These are phyloP conservation scores for Drosophila gaucha DNA, from an alignment of 2,888 invertebrate species.

Conservation along the genomic window DNA sequence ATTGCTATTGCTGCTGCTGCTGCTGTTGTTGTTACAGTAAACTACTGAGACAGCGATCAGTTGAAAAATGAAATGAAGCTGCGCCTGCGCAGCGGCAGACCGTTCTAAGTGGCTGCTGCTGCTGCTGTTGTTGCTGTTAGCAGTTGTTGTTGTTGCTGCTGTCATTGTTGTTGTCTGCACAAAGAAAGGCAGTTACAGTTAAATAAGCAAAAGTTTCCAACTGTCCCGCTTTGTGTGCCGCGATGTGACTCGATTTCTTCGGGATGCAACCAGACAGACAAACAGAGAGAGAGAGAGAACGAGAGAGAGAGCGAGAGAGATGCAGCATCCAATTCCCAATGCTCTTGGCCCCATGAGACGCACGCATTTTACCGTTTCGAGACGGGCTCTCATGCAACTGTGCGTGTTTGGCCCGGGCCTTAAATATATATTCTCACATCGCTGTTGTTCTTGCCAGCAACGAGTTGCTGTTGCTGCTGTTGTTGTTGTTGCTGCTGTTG, in stretches of 20 bases:
- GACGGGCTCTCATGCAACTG: slow-evolving; percentile 42
- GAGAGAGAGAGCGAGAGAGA: neutral
- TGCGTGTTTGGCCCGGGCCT: slow-evolving; percentile 61
- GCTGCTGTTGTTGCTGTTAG: slow-evolving; percentile 6
- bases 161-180: slow-evolving; percentile 32
- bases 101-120: slow-evolving; percentile 48
- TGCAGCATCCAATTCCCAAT: slow-evolving; percentile 15
- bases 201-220: slow-evolving; percentile 73
- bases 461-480: slow-evolving; percentile 18
- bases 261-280: slow-evolving; percentile 23
- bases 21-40: slow-evolving; percentile 52
- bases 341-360: slow-evolving; percentile 47
- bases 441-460: slow-evolving; percentile 23
- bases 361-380: slow-evolving; percentile 74
- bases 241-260: slow-evolving; percentile 55
- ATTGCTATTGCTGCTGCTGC: slow-evolving; percentile 29
- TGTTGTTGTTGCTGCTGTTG: slow-evolving; percentile 22
- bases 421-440: slow-evolving; percentile 47
- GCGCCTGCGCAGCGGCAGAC: slow-evolving; percentile 44
- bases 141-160: neutral
- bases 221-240: slow-evolving; percentile 35
- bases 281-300: neutral
- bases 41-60: slow-evolving; percentile 47
- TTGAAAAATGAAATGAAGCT: slow-evolving; percentile 47
- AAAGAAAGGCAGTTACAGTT: slow-evolving; percentile 62